Percentiles rank a stretch among this genome's conserved stretches.
phyloP scores from a whole-genome alignment of 2,113 vertebrate species.

The Tachysurus fulvidraco region DNA sequence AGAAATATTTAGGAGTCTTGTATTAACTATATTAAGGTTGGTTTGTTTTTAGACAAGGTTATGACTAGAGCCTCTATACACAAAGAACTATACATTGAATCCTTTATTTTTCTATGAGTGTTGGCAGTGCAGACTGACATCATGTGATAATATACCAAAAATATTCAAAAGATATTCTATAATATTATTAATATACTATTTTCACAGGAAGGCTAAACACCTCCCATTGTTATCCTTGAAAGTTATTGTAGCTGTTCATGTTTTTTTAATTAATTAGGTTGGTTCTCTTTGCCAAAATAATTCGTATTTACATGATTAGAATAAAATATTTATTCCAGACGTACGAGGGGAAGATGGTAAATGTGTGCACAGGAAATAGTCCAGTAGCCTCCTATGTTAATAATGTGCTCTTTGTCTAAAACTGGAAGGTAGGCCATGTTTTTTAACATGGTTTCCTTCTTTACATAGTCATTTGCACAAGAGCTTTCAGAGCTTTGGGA shows the following conservation, averaged over 20 bases:
- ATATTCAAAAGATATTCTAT: background rate
- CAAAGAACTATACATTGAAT: too few relatives aligned
- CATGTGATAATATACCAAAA: background rate
- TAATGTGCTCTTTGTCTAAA: background rate
- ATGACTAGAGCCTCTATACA: too few relatives aligned
- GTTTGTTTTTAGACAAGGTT: too few relatives aligned
- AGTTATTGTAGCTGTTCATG: background rate
- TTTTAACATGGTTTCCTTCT: background rate
- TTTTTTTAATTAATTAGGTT: background rate
- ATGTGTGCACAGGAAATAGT: too few relatives aligned
- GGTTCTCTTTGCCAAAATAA: background rate
- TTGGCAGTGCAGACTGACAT: background rate
- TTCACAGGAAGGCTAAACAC: background rate
- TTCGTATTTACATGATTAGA: background rate
- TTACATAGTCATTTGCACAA: constrained; percentile 9
- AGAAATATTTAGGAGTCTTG: too few relatives aligned
- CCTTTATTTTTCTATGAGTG: too few relatives aligned
- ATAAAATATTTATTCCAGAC: background rate
- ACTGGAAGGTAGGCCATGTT: background rate
- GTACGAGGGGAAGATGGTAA: background rate
- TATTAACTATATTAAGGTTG: too few relatives aligned
- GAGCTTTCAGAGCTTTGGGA: background rate
- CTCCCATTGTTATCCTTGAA: background rate
- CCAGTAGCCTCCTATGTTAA: background rate
- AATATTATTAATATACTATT: background rate